phyloP scores from a whole-genome alignment of 2,888 invertebrate species.

The Heteromurus nitidus region DNA sequence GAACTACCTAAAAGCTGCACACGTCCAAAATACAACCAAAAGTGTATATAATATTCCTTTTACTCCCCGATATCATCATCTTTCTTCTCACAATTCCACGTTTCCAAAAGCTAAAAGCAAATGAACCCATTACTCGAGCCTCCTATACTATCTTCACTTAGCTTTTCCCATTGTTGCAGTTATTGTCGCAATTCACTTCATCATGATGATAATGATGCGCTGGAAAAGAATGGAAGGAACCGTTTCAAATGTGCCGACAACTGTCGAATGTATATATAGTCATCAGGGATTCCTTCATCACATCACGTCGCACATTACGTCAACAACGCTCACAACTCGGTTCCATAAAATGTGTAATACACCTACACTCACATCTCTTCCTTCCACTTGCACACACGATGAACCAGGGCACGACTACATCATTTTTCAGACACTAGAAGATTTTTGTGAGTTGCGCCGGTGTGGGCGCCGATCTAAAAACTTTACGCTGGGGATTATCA shows the following conservation, averaged over 20 bases:
- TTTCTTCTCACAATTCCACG: background rate
- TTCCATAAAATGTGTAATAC: background rate
- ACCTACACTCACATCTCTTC: conserved; percentile 1
- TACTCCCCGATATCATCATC: background rate
- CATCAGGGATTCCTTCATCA: background rate
- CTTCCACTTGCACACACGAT: background rate
- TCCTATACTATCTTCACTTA: background rate
- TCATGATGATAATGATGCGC: conserved; percentile 19
- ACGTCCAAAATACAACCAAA: too few species aligned
- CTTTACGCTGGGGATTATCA: background rate
- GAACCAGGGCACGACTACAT: background rate
- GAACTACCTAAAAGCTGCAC: too few species aligned
- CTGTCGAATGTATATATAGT: background rate
- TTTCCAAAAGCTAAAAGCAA: background rate
- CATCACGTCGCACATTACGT: conserved; percentile 25
- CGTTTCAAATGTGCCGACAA: conserved; percentile 38
- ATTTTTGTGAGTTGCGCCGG: too few species aligned
- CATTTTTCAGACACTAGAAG: too few species aligned
- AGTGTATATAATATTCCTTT: too few species aligned
- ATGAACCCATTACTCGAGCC: conserved; percentile 15
- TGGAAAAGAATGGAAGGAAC: background rate
- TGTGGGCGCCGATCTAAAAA: conserved; percentile 14
- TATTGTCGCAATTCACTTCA: conserved; percentile 9
- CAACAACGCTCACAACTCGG: background rate
- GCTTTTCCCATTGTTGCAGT: background rate